Evolutionary conservation across 2,888 invertebrate species (phyloP).

Genomic region (Spisula solida): DNA sequence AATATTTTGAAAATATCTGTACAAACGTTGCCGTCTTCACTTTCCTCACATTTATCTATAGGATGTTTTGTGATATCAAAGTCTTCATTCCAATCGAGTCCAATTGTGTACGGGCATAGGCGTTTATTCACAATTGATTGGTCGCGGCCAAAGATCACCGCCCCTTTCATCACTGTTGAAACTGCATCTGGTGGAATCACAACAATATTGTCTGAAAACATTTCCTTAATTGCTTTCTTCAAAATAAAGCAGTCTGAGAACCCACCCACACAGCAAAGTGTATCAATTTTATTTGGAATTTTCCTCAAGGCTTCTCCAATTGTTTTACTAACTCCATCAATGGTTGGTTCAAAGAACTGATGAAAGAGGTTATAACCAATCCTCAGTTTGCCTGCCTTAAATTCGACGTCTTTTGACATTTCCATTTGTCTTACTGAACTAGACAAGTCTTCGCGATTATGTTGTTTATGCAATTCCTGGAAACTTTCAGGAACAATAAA

Average conservation of each 20-base stretch:
- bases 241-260: slow-evolving; percentile 56
- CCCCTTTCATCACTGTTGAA: slow-evolving; percentile 52
- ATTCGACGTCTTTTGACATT: neutral
- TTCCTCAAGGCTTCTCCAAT: neutral
- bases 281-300: slow-evolving; percentile 26
- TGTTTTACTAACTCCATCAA: slow-evolving; percentile 25
- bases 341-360: slow-evolving; percentile 40
- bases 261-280: slow-evolving; percentile 56
- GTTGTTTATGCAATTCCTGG: neutral
- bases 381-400: slow-evolving; percentile 23
- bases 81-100: slow-evolving; percentile 62
- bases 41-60: slow-evolving; percentile 35
- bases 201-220: slow-evolving; percentile 29
- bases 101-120: slow-evolving; percentile 51
- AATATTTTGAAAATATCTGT: slow-evolving; percentile 51
- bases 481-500: slow-evolving; percentile 37
- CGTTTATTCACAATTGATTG: slow-evolving; percentile 38
- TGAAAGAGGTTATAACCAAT: slow-evolving; percentile 3
- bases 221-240: slow-evolving; percentile 28
- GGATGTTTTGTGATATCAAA: slow-evolving; percentile 50
- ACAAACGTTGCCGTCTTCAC: slow-evolving; percentile 55
- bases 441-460: slow-evolving; percentile 22
- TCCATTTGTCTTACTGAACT: neutral
- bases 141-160: slow-evolving; percentile 60
- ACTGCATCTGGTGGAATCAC: slow-evolving; percentile 57